Conservation (phyloP, 2,113 vertebrate species). For the Rynchops niger region DNA sequence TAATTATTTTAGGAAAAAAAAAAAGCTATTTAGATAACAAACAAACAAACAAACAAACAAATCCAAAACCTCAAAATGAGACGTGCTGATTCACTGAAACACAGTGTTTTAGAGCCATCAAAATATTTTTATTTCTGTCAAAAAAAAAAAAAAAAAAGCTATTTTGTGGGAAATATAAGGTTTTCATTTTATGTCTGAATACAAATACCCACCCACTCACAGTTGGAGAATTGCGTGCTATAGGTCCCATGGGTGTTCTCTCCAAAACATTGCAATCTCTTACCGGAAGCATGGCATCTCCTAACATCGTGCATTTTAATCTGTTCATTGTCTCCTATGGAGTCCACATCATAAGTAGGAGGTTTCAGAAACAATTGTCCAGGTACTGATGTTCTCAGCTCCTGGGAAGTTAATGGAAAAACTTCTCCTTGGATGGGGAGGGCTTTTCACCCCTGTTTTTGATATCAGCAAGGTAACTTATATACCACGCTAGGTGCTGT, state of each 20-base stretch:
- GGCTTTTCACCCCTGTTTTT: background rate
- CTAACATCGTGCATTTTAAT: background rate
- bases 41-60: background rate
- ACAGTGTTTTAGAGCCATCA: background rate
- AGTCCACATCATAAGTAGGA: background rate
- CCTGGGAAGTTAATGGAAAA: background rate
- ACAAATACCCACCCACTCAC: background rate
- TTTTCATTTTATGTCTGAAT: conserved; percentile 30
- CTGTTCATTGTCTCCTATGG: background rate
- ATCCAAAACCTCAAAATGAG: background rate
- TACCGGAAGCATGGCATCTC: background rate
- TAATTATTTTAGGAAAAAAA: background rate
- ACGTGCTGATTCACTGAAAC: background rate
- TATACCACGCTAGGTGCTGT: background rate
- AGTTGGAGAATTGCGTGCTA: background rate
- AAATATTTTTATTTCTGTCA: conserved; percentile 34
- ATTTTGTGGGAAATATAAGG: background rate
- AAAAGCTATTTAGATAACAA: background rate
- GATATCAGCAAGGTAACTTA: background rate
- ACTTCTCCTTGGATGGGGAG: background rate
- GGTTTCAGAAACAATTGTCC: background rate
- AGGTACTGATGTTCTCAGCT: background rate
- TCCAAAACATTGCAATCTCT: background rate
- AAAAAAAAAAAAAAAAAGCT: background rate
- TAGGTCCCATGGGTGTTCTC: background rate